A percentile compares a stretch with the other conserved stretches of the same genome.
Evolutionary conservation across 2,113 vertebrate species (phyloP).

Genomic region (Brachyistius frenatus): DNA sequence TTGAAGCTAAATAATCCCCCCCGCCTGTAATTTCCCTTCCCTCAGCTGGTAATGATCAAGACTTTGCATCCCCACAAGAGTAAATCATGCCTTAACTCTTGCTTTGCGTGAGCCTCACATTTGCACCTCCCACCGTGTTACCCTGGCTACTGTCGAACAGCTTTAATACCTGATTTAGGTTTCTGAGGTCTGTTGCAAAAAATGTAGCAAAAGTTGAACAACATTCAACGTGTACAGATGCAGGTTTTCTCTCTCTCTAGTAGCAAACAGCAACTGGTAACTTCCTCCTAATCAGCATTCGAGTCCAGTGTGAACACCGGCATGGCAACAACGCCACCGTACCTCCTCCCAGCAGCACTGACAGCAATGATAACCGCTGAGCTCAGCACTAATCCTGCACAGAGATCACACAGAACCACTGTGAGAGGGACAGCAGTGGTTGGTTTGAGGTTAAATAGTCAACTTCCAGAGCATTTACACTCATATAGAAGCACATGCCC

Average conservation of each 20-base stretch:
- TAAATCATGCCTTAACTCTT: background rate
- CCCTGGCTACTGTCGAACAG: background rate
- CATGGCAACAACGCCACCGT: conserved; percentile 14
- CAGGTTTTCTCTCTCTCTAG: conserved; percentile 6
- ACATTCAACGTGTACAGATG: conserved; percentile 1
- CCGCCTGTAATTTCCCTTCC: background rate
- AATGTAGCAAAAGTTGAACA: conserved; percentile 23
- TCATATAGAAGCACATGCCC: background rate
- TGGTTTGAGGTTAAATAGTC: background rate
- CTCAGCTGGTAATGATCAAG: conserved; percentile 36
- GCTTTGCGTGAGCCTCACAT: conserved; percentile 16
- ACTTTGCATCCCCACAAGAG: conserved; percentile 39
- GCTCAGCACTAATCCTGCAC: conserved; percentile 6
- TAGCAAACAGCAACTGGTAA: conserved; percentile 20
- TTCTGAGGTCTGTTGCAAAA: background rate
- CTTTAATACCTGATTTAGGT: conserved; percentile 16
- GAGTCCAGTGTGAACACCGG: conserved; percentile 35
- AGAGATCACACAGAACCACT: background rate
- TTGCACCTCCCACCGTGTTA: conserved; percentile 10
- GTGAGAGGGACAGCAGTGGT: background rate
- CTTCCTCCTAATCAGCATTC: conserved; percentile 60
- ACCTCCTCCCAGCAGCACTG: conserved; percentile 9
- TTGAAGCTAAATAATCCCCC: background rate
- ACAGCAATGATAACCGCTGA: conserved; percentile 20
- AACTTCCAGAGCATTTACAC: background rate